Base-by-base conservation (phyloP, 1,140 invertebrate species). In the Liolophura sinensis region DNA sequence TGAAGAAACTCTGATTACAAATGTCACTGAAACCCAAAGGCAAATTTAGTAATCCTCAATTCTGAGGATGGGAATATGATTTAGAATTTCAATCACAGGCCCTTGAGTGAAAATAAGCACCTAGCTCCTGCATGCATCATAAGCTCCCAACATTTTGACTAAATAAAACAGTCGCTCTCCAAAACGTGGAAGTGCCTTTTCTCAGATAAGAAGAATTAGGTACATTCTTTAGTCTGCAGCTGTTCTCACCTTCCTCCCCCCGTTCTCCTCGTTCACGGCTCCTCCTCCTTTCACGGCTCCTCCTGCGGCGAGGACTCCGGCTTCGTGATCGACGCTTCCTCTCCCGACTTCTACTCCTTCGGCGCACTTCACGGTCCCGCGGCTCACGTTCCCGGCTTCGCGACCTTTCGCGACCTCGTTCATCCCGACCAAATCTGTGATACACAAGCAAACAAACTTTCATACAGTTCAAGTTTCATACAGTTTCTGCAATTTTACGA, bases 331-430 rank as follows among this genome's bases (percentile, higher is more conserved):
- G 74, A 75, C 65, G 51, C 82, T 79, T 46, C 78, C 81, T 46
- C 70, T 83, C 86, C 31, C 86, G 82, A 50, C 71, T 73, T 18
- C 73, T 46, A 14, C 85, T 85, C 56, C 71, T 64, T 40, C 72
- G 69, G 49, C 73, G 68, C 60, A 66, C 68, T 31, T 66, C 73
- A 24, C 79, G 63, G 24, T 73, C 73, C 57, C 73, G 67, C 3
- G 25, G 40, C 11, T 74, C 71, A 31, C 79, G 57, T 58, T 74
- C 73, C 46, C 82, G 65, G 49, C 73, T 69, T 27, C 76, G 70
- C 25, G 67, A 64, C 15, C 74, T 60, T 51, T 82, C 83, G 7
- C 51, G 24, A 24, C 51, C n/a, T n/a, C n/a, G 3, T 7, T n/a
- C n/a, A 7, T 54, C 24, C n/a, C 24, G 51, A n/a, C 51, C n/a